These are phyloP conservation scores for Centropus unirufus DNA, from an alignment of 2,113 vertebrate species.

Conservation along the genomic window DNA sequence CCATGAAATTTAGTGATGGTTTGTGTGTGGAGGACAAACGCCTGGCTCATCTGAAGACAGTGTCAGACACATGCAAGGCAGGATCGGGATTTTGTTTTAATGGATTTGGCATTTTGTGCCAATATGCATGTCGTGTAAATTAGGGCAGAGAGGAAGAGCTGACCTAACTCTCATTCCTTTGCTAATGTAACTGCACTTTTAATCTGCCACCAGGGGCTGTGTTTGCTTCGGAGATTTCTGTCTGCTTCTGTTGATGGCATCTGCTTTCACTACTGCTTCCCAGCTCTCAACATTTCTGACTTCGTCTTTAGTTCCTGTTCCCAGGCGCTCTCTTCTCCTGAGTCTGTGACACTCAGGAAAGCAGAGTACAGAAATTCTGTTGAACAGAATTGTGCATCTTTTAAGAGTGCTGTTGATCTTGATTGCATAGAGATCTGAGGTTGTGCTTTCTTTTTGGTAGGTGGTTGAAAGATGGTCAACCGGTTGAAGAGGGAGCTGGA, in stretches of 20 bases:
- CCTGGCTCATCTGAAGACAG: not conserved
- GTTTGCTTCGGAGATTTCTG: not conserved
- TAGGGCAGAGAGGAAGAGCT: not conserved
- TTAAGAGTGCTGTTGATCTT: not conserved
- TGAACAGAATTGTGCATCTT: not conserved
- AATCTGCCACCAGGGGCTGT: not conserved
- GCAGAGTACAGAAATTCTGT: not conserved
- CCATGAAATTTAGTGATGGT: not conserved
- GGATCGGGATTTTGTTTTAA: not conserved
- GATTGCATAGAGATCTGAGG: not conserved
- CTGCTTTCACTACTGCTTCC: not conserved
- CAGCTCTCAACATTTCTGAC: not conserved
- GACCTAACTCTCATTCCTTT: not conserved
- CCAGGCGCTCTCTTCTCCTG: not conserved
- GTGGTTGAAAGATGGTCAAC: constrained; percentile 90
- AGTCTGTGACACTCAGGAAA: not conserved
- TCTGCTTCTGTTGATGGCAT: not conserved
- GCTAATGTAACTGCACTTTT: not conserved
- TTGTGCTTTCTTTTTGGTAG: constrained; percentile 68
- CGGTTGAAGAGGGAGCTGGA: constrained; percentile 77
- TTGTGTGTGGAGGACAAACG: not conserved
- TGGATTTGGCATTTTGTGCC: not conserved
- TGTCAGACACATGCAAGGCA: not conserved
- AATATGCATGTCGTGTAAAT: not conserved
- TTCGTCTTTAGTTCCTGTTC: not conserved